Evolutionary conservation across 1,140 invertebrate genomes (phyloP).

Genomic region (Cydia amplana): DNA sequence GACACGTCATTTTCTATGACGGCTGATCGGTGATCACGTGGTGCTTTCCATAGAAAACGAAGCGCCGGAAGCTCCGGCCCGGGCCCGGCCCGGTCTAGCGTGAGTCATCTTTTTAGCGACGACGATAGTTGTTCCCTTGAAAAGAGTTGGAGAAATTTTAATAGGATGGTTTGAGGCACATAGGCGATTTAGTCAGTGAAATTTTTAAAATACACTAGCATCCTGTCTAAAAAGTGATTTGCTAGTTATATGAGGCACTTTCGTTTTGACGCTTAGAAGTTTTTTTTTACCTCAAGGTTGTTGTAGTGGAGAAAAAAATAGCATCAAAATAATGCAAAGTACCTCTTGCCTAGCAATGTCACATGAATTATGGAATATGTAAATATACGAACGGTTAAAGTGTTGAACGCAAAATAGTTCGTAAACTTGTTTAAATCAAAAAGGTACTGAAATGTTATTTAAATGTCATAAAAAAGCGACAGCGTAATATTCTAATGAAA

Average conservation of each 20-base stretch:
- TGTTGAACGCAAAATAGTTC: slow-evolving; percentile 29
- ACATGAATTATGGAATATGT: background rate
- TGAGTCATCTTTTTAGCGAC: too few species aligned
- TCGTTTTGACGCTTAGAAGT: too few species aligned
- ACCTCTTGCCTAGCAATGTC: slow-evolving; percentile 10
- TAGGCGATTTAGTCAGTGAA: slow-evolving; percentile 9
- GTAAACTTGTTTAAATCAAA: slow-evolving; percentile 41
- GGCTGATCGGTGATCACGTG: too few species aligned
- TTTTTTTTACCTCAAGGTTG: too few species aligned
- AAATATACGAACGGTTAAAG: slow-evolving; percentile 23
- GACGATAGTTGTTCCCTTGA: background rate
- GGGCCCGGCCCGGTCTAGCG: too few species aligned
- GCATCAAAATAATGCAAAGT: background rate
- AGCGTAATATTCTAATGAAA: slow-evolving; percentile 46
- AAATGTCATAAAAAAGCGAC: slow-evolving; percentile 53
- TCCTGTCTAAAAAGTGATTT: background rate
- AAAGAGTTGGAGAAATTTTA: slow-evolving; percentile 8
- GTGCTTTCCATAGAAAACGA: too few species aligned
- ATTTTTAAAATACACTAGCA: background rate
- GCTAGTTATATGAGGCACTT: background rate
- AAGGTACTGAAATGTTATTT: slow-evolving; percentile 37
- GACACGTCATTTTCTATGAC: too few species aligned
- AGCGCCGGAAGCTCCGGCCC: too few species aligned
- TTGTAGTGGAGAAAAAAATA: background rate
- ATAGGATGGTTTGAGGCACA: slow-evolving; percentile 26